Conservation (phyloP, 2,113 vertebrate species). For the Mustela nigripes region DNA sequence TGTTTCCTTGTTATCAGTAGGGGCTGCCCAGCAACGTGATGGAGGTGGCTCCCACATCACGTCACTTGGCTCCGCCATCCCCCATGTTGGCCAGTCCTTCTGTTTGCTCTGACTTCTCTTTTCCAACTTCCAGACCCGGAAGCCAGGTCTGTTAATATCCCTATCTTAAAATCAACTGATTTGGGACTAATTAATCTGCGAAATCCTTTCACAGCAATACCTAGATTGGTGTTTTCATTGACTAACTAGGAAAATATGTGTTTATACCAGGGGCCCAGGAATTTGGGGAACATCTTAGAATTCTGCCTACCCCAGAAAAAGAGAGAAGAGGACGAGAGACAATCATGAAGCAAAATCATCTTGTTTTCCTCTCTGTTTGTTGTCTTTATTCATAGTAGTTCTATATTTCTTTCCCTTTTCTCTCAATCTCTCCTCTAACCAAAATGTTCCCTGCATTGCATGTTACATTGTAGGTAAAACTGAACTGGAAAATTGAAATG, state of each 20-base stretch:
- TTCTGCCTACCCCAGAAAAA: background rate
- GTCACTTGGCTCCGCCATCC: background rate
- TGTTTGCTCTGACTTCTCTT: background rate
- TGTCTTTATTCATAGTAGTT: background rate
- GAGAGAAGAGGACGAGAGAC: background rate
- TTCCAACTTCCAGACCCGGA: background rate
- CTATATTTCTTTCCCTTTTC: background rate
- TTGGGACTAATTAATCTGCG: background rate
- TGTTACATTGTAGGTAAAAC: background rate
- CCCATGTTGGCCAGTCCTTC: background rate
- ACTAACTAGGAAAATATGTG: background rate
- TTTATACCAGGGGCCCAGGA: background rate
- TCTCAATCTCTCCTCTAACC: background rate
- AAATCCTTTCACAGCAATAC: background rate
- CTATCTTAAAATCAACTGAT: background rate
- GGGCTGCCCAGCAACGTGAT: background rate
- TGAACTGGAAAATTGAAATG: background rate
- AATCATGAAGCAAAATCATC: background rate
- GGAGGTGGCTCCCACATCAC: background rate
- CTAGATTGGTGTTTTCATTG: background rate
- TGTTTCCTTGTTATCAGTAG: background rate
- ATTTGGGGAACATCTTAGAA: background rate
- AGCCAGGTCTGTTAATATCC: background rate
- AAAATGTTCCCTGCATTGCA: background rate
- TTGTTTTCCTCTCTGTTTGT: background rate